Evolutionary conservation across 2,113 vertebrate genomes (phyloP).

Genomic region (Xiphias gladius): DNA sequence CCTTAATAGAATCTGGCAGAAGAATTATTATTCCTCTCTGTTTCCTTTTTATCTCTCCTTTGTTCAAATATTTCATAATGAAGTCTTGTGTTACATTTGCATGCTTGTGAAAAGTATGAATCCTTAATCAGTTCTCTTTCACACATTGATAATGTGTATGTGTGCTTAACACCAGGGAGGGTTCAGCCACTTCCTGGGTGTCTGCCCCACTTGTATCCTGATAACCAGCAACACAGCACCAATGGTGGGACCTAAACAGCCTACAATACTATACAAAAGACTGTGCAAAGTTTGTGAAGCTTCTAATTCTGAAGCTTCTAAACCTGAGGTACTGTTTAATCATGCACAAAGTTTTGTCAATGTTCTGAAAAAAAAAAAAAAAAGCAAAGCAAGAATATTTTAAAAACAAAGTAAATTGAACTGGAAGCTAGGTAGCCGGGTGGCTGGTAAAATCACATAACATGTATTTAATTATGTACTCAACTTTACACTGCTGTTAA

Average conservation of each 20-base stretch:
- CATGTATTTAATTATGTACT: background rate
- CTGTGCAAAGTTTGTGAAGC: background rate
- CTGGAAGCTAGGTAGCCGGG: background rate
- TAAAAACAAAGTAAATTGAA: background rate
- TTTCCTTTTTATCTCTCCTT: constrained; percentile 66
- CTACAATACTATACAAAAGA: background rate
- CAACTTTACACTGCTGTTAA: background rate
- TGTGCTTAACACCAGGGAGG: background rate
- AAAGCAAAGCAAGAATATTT: background rate
- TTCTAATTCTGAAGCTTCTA: background rate
- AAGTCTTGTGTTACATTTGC: constrained; percentile 60
- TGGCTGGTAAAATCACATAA: background rate
- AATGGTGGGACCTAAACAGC: background rate
- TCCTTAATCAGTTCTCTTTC: constrained; percentile 5
- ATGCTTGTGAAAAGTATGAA: constrained; percentile 48
- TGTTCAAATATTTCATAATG: constrained; percentile 66
- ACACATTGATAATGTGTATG: background rate
- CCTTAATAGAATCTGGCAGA: constrained; percentile 81
- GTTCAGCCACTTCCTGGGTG: constrained; percentile 16
- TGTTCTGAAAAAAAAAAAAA: background rate
- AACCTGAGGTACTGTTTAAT: background rate
- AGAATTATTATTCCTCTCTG: constrained; percentile 70
- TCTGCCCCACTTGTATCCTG: background rate
- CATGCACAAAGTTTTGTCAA: background rate
- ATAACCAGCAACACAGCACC: constrained; percentile 3